phyloP scores from a whole-genome alignment of 1,140 invertebrate genomes.

The Thaumatotibia leucotreta region DNA sequence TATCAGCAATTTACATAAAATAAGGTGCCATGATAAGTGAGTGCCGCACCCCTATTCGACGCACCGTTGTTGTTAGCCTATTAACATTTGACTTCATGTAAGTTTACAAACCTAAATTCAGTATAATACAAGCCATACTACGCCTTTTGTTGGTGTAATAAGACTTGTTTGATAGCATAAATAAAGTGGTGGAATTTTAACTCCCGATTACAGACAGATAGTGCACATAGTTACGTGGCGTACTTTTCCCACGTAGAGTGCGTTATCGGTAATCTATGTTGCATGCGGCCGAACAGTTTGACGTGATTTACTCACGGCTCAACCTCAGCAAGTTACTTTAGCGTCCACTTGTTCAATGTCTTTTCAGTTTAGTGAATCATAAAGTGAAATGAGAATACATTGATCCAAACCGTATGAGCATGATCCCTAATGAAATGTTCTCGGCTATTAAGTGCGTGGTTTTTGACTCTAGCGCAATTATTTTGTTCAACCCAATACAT shows the following conservation, averaged over 20 bases:
- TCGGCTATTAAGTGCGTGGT: too few species aligned
- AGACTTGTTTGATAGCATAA: neutral
- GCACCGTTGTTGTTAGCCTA: constrained; percentile 28
- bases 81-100: constrained; percentile 48
- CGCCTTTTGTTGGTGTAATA: neutral
- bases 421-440: too few species aligned
- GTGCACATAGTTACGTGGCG: constrained; percentile 28
- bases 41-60: constrained; percentile 33
- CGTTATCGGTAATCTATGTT: constrained; percentile 38
- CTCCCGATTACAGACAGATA: constrained; percentile 53
- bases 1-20: constrained; percentile 26
- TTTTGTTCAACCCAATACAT: too few species aligned
- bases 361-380: neutral
- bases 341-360: neutral
- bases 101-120: neutral
- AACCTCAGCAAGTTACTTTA: constrained; percentile 15
- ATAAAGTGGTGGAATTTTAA: constrained; percentile 16
- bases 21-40: constrained; percentile 34
- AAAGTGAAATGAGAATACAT: too few species aligned
- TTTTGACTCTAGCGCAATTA: too few species aligned
- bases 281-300: constrained; percentile 31
- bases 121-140: neutral
- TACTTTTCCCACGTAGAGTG: constrained; percentile 36
- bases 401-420: too few species aligned
- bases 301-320: constrained; percentile 20